Evolutionary conservation across 2,113 vertebrate genomes (phyloP), one percentile per base, ranked within the genome.

Genomic region (Mobula hypostoma): DNA sequence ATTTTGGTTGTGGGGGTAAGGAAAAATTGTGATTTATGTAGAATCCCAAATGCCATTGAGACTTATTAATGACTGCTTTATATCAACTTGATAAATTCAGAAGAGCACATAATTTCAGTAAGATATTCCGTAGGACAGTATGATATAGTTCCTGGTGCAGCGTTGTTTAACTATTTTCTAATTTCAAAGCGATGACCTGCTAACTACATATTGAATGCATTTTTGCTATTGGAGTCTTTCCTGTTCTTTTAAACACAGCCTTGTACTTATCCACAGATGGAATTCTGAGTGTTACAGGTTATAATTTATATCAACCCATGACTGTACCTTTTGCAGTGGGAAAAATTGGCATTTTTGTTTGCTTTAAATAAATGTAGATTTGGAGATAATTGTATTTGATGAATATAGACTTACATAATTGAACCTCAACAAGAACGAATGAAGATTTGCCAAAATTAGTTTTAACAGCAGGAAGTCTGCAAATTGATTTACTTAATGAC

Each of bases 401-500:
- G 68, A 36, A 66, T 76, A 76, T 48, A 40, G 91, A 93, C 70
- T 56, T 93, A 32, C 70, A 74, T 93, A 93, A 93, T 93, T 93
- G 91, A 93, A 93, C 70, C 24, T 74, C 70, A 48, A 70, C 91
- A 93, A 66, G 91, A 93, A 32, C n/a, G 91, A 93, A 93, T 90
- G 85, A 90, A 76, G 68, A 93, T 93, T 93, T 93, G 91, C 68
- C 91, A 74, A 76, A 93, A 93, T 93, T 74, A 72, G 91, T 93
- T 93, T 74, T 74, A 93, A 93, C 91, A 93, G 70, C 91, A 93
- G 91, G 91, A 93, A 93, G 91, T 93, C 70, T 40, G 91, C 91
- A 93, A 76, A 93, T 93, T 93, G 91, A 93, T 93, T 93, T 93
- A 74, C 91, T 93, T 76, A 93, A 93, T 93, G 91, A 93, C 68